Conservation (phyloP, 2,113 vertebrate species). For the Melozone crissalis region DNA sequence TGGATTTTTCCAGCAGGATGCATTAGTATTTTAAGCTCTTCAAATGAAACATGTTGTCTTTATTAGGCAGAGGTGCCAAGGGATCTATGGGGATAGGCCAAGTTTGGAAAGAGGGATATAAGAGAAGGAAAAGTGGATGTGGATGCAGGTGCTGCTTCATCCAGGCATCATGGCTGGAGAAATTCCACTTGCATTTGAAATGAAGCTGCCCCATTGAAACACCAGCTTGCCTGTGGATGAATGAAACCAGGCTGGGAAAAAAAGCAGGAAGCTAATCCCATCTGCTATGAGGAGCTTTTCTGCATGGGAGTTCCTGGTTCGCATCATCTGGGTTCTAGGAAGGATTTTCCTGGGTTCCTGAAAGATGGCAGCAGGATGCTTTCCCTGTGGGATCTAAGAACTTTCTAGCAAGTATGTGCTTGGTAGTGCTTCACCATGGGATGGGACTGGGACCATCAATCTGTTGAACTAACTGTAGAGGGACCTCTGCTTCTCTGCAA, state of each 20-base stretch:
- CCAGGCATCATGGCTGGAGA: neutral
- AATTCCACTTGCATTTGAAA: neutral
- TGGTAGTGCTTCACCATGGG: neutral
- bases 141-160: neutral
- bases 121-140: neutral
- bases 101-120: neutral
- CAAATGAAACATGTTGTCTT: neutral
- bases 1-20: neutral
- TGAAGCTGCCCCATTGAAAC: neutral
- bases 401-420: neutral
- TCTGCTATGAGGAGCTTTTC: neutral
- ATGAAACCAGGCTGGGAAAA: neutral
- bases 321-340: neutral
- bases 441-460: neutral
- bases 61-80: neutral
- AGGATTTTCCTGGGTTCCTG: neutral
- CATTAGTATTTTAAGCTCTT: neutral
- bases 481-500: neutral
- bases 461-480: neutral
- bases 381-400: neutral
- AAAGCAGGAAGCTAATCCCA: neutral
- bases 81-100: neutral
- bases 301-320: neutral
- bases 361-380: neutral
- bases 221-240: rapidly evolving